Evolutionary conservation across 2,888 invertebrate species (phyloP).

Genomic region (Temnothorax ravouxi): DNA sequence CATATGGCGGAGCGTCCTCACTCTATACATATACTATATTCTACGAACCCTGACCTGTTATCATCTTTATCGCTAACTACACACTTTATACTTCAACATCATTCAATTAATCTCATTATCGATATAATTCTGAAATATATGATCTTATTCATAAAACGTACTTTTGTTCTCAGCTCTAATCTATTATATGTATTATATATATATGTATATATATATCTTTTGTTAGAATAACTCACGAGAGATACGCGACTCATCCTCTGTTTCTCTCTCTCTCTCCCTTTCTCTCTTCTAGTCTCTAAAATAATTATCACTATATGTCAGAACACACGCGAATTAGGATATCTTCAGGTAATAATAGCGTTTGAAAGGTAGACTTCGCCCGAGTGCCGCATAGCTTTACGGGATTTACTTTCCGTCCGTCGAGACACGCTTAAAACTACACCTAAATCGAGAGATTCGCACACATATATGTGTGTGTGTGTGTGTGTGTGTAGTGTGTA

Average conservation of each 20-base stretch:
- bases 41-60: conserved; percentile 48
- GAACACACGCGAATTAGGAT: conserved; percentile 32
- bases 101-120: conserved; percentile 45
- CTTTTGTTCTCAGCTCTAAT: conserved; percentile 40
- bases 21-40: conserved; percentile 23
- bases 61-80: conserved; percentile 28
- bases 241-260: not conserved
- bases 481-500: not conserved
- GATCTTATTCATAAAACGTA: conserved; percentile 44
- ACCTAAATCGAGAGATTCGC: conserved; percentile 14
- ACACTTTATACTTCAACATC: conserved; percentile 42
- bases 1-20: not conserved
- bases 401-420: conserved; percentile 58
- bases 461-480: too few species aligned
- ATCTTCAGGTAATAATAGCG: conserved; percentile 48
- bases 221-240: conserved; percentile 49
- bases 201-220: too few species aligned
- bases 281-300: conserved; percentile 37
- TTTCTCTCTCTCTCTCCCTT: not conserved
- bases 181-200: conserved; percentile 31
- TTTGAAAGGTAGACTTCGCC: conserved; percentile 53
- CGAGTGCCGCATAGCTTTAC: conserved; percentile 40
- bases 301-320: conserved; percentile 45
- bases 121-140: conserved; percentile 53
- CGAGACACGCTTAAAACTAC: conserved; percentile 43